These are phyloP conservation scores for Centroberyx gerrardi DNA, from an alignment of 2,797 vertebrate genomes.

Conservation along the genomic window DNA sequence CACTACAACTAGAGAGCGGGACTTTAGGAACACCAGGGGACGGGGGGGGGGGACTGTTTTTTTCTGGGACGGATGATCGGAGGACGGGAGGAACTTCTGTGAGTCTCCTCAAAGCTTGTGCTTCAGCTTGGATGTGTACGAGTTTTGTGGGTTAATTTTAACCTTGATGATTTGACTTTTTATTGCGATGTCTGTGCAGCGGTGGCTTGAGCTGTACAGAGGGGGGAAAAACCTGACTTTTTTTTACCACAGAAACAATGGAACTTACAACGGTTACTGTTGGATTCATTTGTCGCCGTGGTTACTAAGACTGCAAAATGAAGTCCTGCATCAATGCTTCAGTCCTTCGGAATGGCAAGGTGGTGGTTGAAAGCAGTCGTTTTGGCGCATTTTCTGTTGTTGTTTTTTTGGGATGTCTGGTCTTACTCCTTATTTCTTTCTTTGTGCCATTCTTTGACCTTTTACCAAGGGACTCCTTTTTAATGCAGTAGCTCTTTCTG, in stretches of 20 bases:
- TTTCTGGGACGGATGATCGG: neutral
- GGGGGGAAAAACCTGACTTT: constrained; percentile 18
- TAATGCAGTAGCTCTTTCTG: neutral
- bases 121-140: constrained; percentile 40
- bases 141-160: constrained; percentile 43
- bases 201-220: constrained; percentile 23
- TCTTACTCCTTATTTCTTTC: constrained; percentile 54
- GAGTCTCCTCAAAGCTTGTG: constrained; percentile 59
- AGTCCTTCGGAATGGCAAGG: constrained; percentile 10
- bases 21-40: constrained; percentile 18
- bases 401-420: constrained; percentile 31
- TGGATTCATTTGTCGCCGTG: constrained; percentile 19
- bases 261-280: constrained; percentile 25
- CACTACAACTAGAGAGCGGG: constrained; percentile 84
- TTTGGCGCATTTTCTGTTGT: constrained; percentile 9
- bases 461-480: constrained; percentile 20
- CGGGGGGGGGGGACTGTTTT: neutral
- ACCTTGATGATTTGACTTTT: constrained; percentile 37
- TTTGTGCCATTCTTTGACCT: constrained; percentile 68
- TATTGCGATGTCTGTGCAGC: neutral
- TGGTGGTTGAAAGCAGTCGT: constrained; percentile 28
- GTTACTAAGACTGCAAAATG: constrained; percentile 31
- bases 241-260: constrained; percentile 5
- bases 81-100: constrained; percentile 24
- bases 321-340: constrained; percentile 25